Evolutionary conservation across 2,888 invertebrate genomes (phyloP).

Genomic region (Pyrrhosoma nymphula): DNA sequence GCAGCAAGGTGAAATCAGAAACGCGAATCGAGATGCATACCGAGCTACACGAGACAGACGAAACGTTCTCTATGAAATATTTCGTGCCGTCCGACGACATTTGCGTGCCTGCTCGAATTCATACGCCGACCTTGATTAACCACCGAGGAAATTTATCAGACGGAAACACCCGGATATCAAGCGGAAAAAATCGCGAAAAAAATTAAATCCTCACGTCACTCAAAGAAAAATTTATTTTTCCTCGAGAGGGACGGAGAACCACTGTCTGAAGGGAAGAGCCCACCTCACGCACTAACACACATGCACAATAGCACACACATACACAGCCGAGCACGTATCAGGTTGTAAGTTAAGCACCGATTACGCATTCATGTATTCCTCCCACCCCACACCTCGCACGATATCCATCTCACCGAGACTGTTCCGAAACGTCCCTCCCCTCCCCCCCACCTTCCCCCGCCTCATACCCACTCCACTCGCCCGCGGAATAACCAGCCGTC

Average conservation of each 20-base stretch:
- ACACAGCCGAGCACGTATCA: not conserved
- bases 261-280: not conserved
- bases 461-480: not conserved
- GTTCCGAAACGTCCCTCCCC: not conserved
- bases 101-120: not conserved
- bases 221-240: not conserved
- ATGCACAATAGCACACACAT: not conserved
- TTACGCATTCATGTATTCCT: conserved; percentile 33
- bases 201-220: not conserved
- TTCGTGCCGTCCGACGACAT: not conserved
- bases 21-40: not conserved
- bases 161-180: not conserved
- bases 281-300: not conserved
- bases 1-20: too few species aligned
- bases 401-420: conserved; percentile 13
- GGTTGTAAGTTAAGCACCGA: conserved; percentile 28
- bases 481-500: not conserved
- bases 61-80: not conserved
- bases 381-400: not conserved
- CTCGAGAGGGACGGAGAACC: not conserved
- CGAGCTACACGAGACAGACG: not conserved
- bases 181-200: not conserved
- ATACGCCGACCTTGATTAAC: not conserved
- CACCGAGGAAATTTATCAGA: not conserved
- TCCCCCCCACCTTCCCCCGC: not conserved